Base-by-base conservation (phyloP, 2,113 vertebrate genomes). In the Xiphophorus hellerii region DNA sequence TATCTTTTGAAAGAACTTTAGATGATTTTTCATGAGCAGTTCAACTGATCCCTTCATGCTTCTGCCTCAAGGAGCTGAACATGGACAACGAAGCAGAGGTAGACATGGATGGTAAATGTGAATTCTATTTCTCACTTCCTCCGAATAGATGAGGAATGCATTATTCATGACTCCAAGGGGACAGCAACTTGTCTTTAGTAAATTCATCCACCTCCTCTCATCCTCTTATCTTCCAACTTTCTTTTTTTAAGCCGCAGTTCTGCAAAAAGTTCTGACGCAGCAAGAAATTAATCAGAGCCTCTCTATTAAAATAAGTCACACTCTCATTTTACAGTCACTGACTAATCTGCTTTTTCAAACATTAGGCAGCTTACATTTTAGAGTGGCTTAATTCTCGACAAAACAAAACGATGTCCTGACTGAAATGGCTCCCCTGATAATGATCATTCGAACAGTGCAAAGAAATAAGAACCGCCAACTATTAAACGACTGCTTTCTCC, bases 91-190 rank as follows among this genome's bases (percentile, higher is more conserved):
- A 64, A 69, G 86, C 80, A 31, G 82, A 88, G 89, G 78, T 88
- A 80, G 87, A 92, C 79, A 60, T 69, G 64, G 86, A 87, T 88
- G 74, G 81, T 93, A 94, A 93, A 94, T 92, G 85, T 71, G 92
- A 92, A 91, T 92, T 93, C 89, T 86, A 90, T 91, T 93, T 88
- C 88, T 92, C 84, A 80, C 86, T 84, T 93, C 92, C 87, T 89
- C 80, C 71, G 70, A 87, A 92, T 90, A 91, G 90, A 92, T 87
- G 88, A 90, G 69, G 76, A 82, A 94, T 94, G 81, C 87, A 94
- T 95, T 92, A 94, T 94, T 94, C 91, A 94, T 94, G 84, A 88
- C 84, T 80, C 83, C 77, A 77, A 92, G 88, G 88, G 90, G 87
- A 86, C 82, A 91, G 90, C 87, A 92, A 92, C 90, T 91, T 92